Percentiles rank a stretch among this genome's conserved stretches.
Evolutionary conservation across 2,888 invertebrate species (phyloP).

Genomic region (Phlogophora meticulosa): DNA sequence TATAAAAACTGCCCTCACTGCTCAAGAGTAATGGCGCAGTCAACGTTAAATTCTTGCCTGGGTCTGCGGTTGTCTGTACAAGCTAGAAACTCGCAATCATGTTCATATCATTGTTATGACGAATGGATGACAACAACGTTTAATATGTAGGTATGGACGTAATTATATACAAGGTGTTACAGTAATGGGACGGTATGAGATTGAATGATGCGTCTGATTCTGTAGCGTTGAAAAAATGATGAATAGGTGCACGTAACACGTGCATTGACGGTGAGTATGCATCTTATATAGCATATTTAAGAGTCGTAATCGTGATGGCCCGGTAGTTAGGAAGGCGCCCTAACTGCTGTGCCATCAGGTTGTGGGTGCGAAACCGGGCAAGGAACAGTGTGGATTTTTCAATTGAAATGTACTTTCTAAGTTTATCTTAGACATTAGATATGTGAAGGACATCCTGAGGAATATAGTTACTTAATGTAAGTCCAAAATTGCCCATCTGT

Average conservation of each 20-base stretch:
- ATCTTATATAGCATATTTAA: background rate
- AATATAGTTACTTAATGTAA: too few species aligned
- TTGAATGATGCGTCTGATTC: constrained; percentile 37
- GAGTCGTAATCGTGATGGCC: too few species aligned
- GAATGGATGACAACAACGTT: constrained; percentile 67
- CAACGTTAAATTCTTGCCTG: background rate
- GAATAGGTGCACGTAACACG: constrained; percentile 20
- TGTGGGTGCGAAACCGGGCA: too few species aligned
- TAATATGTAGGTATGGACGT: constrained; percentile 35
- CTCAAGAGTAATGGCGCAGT: constrained; percentile 11
- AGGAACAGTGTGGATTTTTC: too few species aligned
- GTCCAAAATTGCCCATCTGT: too few species aligned
- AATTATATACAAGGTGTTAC: constrained; percentile 36
- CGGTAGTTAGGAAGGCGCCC: too few species aligned
- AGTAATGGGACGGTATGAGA: constrained; percentile 37
- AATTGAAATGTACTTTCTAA: too few species aligned
- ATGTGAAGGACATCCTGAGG: too few species aligned
- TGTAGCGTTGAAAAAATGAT: constrained; percentile 26
- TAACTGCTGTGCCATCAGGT: too few species aligned
- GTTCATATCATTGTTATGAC: constrained; percentile 70
- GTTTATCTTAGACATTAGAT: too few species aligned
- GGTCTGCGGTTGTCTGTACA: constrained; percentile 24
- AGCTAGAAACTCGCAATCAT: constrained; percentile 72
- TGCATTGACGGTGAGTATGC: constrained; percentile 1
- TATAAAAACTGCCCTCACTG: constrained; percentile 17